Evolutionary conservation across 2,797 vertebrate species (phyloP), one percentile per base, ranked within the genome.

Genomic region (Smutsia temminckii): DNA sequence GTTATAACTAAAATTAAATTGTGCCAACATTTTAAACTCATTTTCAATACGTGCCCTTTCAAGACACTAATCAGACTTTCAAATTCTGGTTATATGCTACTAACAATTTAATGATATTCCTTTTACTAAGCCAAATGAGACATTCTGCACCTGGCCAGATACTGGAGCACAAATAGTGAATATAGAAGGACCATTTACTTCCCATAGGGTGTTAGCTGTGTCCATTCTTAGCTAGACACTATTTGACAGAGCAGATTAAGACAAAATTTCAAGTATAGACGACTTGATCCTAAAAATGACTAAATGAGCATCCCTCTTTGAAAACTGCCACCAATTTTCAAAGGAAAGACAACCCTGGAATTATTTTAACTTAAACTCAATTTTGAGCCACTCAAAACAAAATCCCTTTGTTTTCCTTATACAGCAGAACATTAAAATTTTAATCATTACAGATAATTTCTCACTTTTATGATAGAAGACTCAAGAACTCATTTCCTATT

Each of bases 21-120:
- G 12, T 25, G 27, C 49, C 32, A 95, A 66, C 20, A 49, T 53
- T 71, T 49, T 75, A 46, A 78, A 49, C 37, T 91, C 23, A 34
- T 84, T 83, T 95, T 81, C 37, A 89, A 81, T 34, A 85, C 72
- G 57, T 71, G 20, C 32, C 23, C 89, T 68, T 89, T 77, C 20
- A 87, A 86, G 34, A 46, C 81, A 89, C n/a, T 32, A 89, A 75
- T 37, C 29, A 61, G 17, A 63, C 53, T 77, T 80, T 37, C 46
- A 40, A 86, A 92, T 49, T 81, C n/a, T 32, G 25, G n/a, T 53
- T 63, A n/a, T 17, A 29, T 4, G 32, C n/a, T 20, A 27, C 77
- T 2, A 42, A 9, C 32, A 75, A 55, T 84, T 79, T 61, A 55
- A 75, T 51, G 71, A 63, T 18, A 63, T 17, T 69, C 10, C 29